Conservation (phyloP, 2,113 vertebrate species). For the Anolis carolinensis region DNA sequence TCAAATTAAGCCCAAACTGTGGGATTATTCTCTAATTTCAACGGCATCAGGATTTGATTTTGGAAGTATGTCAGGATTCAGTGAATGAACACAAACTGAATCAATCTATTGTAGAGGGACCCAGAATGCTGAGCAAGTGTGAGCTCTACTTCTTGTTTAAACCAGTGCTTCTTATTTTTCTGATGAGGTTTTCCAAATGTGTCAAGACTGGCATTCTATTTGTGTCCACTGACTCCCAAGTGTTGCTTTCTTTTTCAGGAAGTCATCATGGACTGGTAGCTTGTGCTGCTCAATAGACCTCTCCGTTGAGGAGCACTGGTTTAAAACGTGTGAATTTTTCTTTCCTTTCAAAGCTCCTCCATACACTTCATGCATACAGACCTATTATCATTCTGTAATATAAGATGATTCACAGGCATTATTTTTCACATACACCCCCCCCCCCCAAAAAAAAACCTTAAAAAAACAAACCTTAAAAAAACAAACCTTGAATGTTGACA, state of each 20-base stretch:
- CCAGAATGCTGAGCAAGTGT: not conserved
- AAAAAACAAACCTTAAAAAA: no score
- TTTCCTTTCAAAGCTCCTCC: not conserved
- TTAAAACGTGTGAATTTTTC: not conserved
- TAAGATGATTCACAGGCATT: not conserved
- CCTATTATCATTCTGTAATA: no score
- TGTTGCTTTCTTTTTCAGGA: no score
- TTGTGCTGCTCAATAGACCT: no score
- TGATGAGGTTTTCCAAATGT: no score
- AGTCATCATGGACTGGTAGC: no score
- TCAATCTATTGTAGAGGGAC: not conserved
- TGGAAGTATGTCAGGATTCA: not conserved
- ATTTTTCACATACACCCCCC: not conserved
- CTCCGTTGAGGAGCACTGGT: no score
- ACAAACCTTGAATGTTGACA: no score
- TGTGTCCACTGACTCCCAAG: no score
- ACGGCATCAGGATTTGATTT: not conserved
- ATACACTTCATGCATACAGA: not conserved
- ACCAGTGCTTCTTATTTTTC: not conserved
- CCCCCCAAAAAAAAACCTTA: no score
- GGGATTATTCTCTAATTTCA: not conserved
- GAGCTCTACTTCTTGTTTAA: not conserved
- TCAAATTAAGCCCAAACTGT: not conserved
- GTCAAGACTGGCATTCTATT: no score
- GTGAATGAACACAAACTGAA: not conserved